phyloP scores from a whole-genome alignment of 2,888 invertebrate genomes.

The Incurvaria masculella region DNA sequence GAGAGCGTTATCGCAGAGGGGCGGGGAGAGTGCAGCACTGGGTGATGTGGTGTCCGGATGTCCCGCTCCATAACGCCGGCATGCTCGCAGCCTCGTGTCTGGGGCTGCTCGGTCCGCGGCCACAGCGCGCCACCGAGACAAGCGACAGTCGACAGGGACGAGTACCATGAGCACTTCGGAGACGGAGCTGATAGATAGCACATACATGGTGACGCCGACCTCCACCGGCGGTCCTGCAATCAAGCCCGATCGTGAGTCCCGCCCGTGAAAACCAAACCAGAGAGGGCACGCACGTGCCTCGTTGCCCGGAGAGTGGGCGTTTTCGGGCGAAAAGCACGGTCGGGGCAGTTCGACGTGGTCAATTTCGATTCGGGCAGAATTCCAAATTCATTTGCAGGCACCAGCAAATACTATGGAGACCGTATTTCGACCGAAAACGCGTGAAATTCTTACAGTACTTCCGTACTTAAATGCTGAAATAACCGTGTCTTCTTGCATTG shows the following conservation, averaged over 20 bases:
- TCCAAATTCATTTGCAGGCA: no score
- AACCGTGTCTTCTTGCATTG: no score
- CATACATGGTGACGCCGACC: constrained; percentile 97
- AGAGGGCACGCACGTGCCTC: constrained; percentile 22
- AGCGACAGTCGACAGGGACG: constrained; percentile 14
- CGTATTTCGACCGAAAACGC: neutral
- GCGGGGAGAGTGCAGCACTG: neutral
- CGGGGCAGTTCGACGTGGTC: no score
- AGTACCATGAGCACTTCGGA: constrained; percentile 77
- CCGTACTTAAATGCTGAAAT: no score
- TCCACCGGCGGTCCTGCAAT: constrained; percentile 95
- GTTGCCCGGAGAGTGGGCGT: constrained; percentile 9
- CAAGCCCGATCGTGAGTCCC: constrained; percentile 50
- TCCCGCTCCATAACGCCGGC: constrained; percentile 26
- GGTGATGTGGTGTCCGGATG: constrained; percentile 14
- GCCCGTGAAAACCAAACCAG: constrained; percentile 37
- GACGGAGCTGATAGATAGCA: constrained; percentile 97
- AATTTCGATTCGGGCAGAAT: no score
- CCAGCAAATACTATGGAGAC: no score
- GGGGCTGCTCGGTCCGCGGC: neutral
- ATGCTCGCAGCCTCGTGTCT: constrained; percentile 1
- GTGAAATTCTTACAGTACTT: no score
- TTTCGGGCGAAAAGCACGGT: constrained; percentile 25
- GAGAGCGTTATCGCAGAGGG: neutral
- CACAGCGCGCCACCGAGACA: constrained; percentile 21